Evolutionary conservation across 2,113 vertebrate genomes (phyloP).

Genomic region (Eulemur macaco): DNA sequence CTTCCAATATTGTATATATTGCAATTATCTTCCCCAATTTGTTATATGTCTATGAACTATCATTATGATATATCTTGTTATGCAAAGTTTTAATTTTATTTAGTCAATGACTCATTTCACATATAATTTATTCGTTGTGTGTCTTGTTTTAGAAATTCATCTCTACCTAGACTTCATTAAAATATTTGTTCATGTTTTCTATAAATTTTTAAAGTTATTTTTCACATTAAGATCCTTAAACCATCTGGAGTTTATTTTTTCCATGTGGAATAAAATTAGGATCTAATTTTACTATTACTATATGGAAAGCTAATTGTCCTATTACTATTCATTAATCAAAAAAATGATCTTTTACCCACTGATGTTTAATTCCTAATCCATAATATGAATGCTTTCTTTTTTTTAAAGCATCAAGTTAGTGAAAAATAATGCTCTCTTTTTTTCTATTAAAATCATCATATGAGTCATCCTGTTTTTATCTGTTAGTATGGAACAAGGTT

Average conservation of each 20-base stretch:
- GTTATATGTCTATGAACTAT: background rate
- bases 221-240: background rate
- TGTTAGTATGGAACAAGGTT: background rate
- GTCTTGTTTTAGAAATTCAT: background rate
- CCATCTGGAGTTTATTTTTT: constrained; percentile 27
- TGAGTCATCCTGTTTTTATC: background rate
- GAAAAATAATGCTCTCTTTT: too few species aligned
- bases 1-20: background rate
- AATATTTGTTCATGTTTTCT: constrained; percentile 12
- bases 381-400: background rate
- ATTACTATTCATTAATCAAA: background rate
- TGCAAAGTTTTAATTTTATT: background rate
- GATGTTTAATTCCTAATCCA: background rate
- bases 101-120: background rate
- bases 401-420: background rate
- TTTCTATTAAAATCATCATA: background rate
- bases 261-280: background rate
- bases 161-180: constrained; percentile 4
- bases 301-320: background rate
- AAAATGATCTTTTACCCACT: background rate
- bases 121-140: background rate
- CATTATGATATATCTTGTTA: background rate
- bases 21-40: background rate
- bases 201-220: constrained; percentile 35
- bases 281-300: constrained; percentile 16